A percentile compares a stretch with the other conserved stretches of the same genome.
Evolutionary conservation across 2,797 vertebrate genomes (phyloP).

Genomic region (Arremon aurantiirostris): DNA sequence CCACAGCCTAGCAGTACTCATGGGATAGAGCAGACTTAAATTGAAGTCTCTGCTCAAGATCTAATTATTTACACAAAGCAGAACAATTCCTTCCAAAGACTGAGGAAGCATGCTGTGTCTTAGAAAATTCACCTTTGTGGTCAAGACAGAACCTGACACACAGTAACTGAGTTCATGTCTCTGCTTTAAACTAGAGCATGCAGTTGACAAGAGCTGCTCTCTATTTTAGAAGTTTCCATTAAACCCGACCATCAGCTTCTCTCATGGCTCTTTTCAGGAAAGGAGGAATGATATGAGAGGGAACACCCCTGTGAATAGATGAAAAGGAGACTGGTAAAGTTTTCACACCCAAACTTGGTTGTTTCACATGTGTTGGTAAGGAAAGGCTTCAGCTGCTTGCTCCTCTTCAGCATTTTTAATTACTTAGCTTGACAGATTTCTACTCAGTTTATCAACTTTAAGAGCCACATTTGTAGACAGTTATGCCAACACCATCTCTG

Average conservation of each 20-base stretch:
- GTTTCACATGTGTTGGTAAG: background rate
- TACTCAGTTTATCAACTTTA: background rate
- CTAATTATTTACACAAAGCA: constrained; percentile 31
- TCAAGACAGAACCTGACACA: background rate
- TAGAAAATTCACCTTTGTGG: background rate
- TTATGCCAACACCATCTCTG: background rate
- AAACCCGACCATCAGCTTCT: background rate
- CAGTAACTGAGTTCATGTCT: background rate
- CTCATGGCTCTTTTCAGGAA: background rate
- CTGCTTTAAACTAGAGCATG: background rate
- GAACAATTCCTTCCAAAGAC: background rate
- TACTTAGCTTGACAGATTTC: background rate
- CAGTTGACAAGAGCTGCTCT: background rate
- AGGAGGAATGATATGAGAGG: background rate
- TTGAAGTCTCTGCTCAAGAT: background rate
- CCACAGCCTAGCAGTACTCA: background rate
- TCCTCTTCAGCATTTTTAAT: background rate
- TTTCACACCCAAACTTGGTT: background rate
- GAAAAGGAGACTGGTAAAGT: background rate
- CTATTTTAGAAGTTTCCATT: background rate
- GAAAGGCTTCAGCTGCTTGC: background rate
- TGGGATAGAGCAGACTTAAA: background rate
- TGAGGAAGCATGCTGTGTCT: background rate
- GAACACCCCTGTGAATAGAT: background rate
- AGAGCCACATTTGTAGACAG: background rate